Percentiles rank a stretch among this genome's conserved stretches.
These are phyloP conservation scores for Geococcyx californianus DNA, from an alignment of 2,113 vertebrate genomes.

Conservation along the genomic window DNA sequence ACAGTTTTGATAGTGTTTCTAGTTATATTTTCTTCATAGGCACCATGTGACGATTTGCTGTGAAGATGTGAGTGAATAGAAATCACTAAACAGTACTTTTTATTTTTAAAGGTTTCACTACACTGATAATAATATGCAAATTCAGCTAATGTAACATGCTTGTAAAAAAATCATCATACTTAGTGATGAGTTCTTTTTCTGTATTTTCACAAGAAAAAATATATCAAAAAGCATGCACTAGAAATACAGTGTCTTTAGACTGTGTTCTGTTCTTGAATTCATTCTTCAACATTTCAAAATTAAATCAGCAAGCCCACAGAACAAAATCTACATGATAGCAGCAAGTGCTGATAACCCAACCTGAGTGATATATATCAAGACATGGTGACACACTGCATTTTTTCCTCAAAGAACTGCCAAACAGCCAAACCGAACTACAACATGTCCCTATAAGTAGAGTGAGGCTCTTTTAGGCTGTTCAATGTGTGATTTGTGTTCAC, in stretches of 20 bases:
- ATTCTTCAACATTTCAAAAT: background rate
- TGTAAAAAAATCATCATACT: background rate
- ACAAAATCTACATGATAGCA: background rate
- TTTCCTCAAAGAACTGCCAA: background rate
- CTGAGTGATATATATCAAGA: background rate
- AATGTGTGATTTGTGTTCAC: background rate
- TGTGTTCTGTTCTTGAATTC: background rate
- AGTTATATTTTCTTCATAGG: constrained; percentile 63
- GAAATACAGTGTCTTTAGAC: background rate
- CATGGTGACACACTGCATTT: background rate
- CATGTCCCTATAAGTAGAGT: background rate
- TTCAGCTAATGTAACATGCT: background rate
- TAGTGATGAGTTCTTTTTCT: background rate
- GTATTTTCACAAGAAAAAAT: background rate
- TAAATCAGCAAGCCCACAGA: background rate
- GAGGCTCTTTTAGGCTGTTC: background rate
- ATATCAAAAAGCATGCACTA: background rate
- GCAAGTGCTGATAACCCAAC: background rate
- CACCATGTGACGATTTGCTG: constrained; percentile 66
- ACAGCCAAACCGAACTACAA: background rate
- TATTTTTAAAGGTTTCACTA: background rate
- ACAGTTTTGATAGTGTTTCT: constrained; percentile 82
- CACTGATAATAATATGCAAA: background rate
- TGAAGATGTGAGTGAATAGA: background rate
- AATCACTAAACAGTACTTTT: background rate